A percentile compares a stretch with the other conserved stretches of the same genome.
Evolutionary conservation across 2,888 invertebrate genomes (phyloP).

Genomic region (Nasonia oneida): DNA sequence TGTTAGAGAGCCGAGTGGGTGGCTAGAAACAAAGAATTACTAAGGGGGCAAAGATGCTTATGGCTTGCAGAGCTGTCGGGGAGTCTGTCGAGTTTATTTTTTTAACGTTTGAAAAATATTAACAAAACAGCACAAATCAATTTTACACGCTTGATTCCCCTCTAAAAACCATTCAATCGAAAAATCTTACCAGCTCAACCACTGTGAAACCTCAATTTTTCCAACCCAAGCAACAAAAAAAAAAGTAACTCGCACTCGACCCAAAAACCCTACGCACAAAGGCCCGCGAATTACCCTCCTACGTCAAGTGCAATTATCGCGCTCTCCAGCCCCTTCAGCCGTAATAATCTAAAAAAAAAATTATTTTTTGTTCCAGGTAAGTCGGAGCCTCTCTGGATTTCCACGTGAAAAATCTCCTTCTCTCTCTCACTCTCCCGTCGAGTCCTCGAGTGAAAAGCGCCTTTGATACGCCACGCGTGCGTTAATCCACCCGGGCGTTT

Average conservation of each 20-base stretch:
- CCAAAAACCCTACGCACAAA: neutral
- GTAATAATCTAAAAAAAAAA: constrained; percentile 20
- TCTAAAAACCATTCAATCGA: neutral
- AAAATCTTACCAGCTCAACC: neutral
- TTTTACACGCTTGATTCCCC: too few species aligned
- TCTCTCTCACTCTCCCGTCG: neutral
- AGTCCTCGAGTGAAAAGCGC: neutral
- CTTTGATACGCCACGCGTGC: constrained; percentile 19
- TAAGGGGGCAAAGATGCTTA: neutral
- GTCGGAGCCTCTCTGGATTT: neutral
- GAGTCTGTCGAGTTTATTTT: too few species aligned
- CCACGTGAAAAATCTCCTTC: neutral
- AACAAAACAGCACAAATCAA: neutral
- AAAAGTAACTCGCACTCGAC: neutral
- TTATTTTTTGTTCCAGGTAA: constrained; percentile 52
- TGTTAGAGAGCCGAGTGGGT: neutral
- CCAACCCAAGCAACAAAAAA: neutral
- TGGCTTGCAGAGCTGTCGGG: too few species aligned
- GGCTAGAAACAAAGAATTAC: neutral
- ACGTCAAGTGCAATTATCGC: neutral
- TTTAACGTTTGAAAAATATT: too few species aligned
- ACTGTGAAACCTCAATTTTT: neutral
- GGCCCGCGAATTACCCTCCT: neutral
- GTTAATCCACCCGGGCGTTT: constrained; percentile 1
- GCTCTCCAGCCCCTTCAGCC: neutral